A percentile compares a stretch with the other conserved stretches of the same genome.
Conservation (phyloP, 2,113 vertebrate species). For the Dissostichus mawsoni region DNA sequence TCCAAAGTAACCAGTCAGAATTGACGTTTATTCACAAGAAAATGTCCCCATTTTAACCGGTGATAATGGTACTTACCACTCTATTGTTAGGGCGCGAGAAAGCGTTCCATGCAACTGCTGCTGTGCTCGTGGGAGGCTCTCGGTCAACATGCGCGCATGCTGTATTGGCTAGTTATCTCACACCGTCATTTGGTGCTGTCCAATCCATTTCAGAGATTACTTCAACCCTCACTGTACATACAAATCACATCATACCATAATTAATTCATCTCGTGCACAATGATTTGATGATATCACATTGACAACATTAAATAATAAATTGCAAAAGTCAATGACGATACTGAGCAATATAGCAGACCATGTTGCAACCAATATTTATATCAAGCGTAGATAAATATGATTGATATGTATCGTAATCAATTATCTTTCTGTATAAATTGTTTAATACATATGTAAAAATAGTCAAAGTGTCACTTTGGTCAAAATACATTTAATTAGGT, state of each 20-base stretch:
- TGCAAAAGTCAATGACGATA: background rate
- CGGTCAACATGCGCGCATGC: conserved; percentile 27
- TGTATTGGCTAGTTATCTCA: conserved; percentile 50
- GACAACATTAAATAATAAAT: background rate
- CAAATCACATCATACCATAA: background rate
- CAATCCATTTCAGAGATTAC: conserved; percentile 39
- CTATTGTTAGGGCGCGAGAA: conserved; percentile 83
- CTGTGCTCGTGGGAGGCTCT: conserved; percentile 58
- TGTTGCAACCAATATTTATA: background rate
- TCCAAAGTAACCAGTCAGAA: background rate
- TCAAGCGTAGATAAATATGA: background rate
- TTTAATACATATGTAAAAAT: too few relatives aligned
- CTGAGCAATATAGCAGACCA: background rate
- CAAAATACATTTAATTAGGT: too few relatives aligned
- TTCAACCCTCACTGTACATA: background rate
- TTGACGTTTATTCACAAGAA: background rate
- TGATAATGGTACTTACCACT: conserved; percentile 83
- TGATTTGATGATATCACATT: background rate
- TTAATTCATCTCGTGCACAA: background rate
- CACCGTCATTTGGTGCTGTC: conserved; percentile 30
- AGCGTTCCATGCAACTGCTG: conserved; percentile 65
- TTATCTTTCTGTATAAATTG: background rate
- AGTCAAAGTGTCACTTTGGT: too few relatives aligned
- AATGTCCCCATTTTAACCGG: conserved; percentile 63
- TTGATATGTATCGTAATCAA: background rate